Evolutionary conservation across 1,140 invertebrate genomes (phyloP).

Genomic region (Dolichoris vasculosae): DNA sequence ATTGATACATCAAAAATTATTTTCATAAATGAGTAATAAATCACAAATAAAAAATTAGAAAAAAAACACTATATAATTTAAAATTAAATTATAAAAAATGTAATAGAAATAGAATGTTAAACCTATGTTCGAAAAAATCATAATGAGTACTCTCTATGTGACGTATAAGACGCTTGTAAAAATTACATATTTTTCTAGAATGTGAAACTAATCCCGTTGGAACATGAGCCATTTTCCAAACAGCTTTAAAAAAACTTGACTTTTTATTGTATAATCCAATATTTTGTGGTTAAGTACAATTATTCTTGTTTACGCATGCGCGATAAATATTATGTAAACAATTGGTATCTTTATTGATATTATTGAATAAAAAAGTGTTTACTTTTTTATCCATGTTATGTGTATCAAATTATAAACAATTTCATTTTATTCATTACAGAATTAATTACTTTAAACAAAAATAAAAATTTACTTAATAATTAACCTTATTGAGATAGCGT

Average conservation of each 20-base stretch:
- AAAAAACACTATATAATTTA: too few species aligned
- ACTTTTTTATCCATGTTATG: background rate
- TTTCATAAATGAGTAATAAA: too few species aligned
- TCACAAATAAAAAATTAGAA: too few species aligned
- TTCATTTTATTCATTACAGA: background rate
- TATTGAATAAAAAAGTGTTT: background rate
- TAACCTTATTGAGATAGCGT: background rate
- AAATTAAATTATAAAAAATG: too few species aligned
- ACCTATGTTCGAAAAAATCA: conserved; percentile 72
- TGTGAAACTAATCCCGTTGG: conserved; percentile 76
- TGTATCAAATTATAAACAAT: background rate
- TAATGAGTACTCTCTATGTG: conserved; percentile 77
- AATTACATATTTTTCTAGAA: conserved; percentile 81
- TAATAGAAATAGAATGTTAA: conserved; percentile 54
- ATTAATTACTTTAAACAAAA: too few species aligned
- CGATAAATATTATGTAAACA: background rate
- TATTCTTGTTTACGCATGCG: background rate
- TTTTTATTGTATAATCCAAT: background rate
- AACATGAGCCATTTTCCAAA: conserved; percentile 61
- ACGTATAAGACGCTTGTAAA: conserved; percentile 81
- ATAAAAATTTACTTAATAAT: background rate
- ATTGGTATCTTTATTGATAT: background rate
- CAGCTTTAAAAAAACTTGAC: background rate
- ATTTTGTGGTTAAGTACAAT: background rate
- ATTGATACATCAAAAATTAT: too few species aligned